Base-by-base conservation (phyloP, 2,113 vertebrate genomes). In the Phycodurus eques region DNA sequence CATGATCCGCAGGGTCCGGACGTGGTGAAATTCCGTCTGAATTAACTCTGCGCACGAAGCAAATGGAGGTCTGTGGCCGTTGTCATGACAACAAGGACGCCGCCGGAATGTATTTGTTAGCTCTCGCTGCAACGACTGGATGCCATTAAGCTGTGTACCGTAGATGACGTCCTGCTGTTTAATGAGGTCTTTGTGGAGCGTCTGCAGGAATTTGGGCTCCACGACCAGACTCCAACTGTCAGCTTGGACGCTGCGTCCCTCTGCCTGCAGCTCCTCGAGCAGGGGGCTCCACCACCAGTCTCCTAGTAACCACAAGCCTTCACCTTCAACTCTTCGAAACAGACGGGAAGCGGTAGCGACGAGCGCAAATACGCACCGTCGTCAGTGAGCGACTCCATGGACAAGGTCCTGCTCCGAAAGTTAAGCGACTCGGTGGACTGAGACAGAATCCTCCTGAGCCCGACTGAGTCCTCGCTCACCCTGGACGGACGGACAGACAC, bases 141-240 rank as follows among this genome's bases (percentile, higher is more conserved):
- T 12, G 49, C 3, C 15, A 6, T 39, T 39, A 6, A 10, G 46
- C 3, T 47, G n/a, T 10, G 31, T 75, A 98, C 96, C 96, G 0
- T 98, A 98, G 80, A 98, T 98, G 81, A 98, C 96, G 0, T 98
- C 97, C 81, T 98, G 96, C 6, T 95, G 92, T 51, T 96, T 98
- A 91, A 96, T 98, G 46, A 96, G 87, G 2, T 98, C 96, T 86
- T 97, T 98, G 57, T 95, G 95, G 17, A 95, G 96, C 51, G 94
- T 95, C 89, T 97, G 95, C 60, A 98, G 88, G 85, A 93, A 98
- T 63, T 78, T 88, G 12, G 93, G 87, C 3, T 98, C 96, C 75
- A 98, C 97, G 0, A 94, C 95, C 2, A 95, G 63, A 72, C 96
- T 98, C 97, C 97, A 98, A 2, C 96, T 98, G 75, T 98, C 97